These are phyloP conservation scores for Cebus imitator DNA, from an alignment of 2,113 vertebrate species.

Conservation along the genomic window DNA sequence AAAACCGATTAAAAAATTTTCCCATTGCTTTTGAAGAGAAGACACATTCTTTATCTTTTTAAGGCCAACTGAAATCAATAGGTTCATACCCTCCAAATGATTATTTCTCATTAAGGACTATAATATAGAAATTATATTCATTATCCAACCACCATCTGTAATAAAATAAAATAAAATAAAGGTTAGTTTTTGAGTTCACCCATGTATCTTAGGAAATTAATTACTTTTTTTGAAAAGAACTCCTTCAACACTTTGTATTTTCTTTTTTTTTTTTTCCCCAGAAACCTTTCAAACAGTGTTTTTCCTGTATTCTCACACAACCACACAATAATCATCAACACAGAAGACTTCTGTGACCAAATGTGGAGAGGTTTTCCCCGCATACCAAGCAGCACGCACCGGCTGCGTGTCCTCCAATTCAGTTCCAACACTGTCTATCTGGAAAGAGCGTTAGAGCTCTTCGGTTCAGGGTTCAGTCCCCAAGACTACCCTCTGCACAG, in stretches of 20 bases:
- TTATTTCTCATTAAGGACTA: background rate
- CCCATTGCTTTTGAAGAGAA: background rate
- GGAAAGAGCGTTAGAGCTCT: too few species aligned
- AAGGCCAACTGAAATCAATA: background rate
- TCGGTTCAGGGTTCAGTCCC: too few species aligned
- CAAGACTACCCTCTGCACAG: too few species aligned
- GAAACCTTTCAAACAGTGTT: too few species aligned
- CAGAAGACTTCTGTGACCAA: too few species aligned
- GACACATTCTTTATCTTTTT: background rate
- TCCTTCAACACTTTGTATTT: background rate
- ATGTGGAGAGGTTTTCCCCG: too few species aligned
- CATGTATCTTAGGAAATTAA: background rate
- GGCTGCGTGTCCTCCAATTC: too few species aligned
- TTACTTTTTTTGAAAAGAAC: background rate
- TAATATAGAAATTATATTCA: background rate
- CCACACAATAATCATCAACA: too few species aligned
- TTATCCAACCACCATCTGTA: background rate
- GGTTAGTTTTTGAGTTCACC: background rate
- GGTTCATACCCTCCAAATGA: background rate
- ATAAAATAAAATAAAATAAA: background rate
- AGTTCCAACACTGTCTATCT: too few species aligned
- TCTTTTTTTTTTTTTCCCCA: background rate
- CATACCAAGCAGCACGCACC: too few species aligned
- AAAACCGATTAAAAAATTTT: background rate
- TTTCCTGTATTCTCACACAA: too few species aligned